Percentiles rank a stretch among this genome's conserved stretches.
These are phyloP conservation scores for Clarias batrachus DNA, from an alignment of 2,113 vertebrate species.

Conservation along the genomic window DNA sequence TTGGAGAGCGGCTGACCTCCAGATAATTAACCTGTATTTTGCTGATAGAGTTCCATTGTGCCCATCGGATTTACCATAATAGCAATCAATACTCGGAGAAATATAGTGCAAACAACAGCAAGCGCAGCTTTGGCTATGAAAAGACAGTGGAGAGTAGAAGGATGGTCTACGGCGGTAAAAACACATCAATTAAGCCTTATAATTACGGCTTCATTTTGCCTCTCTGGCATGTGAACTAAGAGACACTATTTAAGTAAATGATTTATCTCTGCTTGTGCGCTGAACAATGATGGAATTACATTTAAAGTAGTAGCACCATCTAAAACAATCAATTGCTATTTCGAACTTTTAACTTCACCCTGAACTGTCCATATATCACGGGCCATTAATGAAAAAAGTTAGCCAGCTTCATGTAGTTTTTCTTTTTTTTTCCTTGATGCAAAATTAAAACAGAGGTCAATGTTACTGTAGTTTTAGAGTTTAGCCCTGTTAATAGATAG, in stretches of 20 bases:
- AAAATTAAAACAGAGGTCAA: not conserved
- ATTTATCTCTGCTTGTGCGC: conserved; percentile 59
- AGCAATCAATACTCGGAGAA: conserved; percentile 71
- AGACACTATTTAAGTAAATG: conserved; percentile 73
- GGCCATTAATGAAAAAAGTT: conserved; percentile 25
- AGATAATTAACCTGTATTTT: conserved; percentile 80
- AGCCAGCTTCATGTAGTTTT: not conserved
- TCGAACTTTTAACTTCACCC: conserved; percentile 54
- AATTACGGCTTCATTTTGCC: conserved; percentile 72
- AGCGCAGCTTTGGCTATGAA: conserved; percentile 50
- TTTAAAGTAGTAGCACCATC: conserved; percentile 48
- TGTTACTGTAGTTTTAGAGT: not conserved
- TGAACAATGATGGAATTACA: conserved; percentile 61
- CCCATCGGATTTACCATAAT: conserved; percentile 78
- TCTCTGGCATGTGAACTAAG: conserved; percentile 65
- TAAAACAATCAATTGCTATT: conserved; percentile 56
- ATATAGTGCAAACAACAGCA: conserved; percentile 75
- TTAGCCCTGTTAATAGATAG: not conserved
- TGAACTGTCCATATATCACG: conserved; percentile 47
- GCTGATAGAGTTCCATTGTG: conserved; percentile 78
- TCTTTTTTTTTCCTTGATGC: not conserved
- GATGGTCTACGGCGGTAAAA: conserved; percentile 67
- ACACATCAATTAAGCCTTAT: conserved; percentile 75
- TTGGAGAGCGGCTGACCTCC: conserved; percentile 69
- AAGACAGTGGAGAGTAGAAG: conserved; percentile 56